Evolutionary conservation across 2,113 vertebrate species (phyloP), one percentile per base, ranked within the genome.

Genomic region (Cricetomys ansorgei): DNA sequence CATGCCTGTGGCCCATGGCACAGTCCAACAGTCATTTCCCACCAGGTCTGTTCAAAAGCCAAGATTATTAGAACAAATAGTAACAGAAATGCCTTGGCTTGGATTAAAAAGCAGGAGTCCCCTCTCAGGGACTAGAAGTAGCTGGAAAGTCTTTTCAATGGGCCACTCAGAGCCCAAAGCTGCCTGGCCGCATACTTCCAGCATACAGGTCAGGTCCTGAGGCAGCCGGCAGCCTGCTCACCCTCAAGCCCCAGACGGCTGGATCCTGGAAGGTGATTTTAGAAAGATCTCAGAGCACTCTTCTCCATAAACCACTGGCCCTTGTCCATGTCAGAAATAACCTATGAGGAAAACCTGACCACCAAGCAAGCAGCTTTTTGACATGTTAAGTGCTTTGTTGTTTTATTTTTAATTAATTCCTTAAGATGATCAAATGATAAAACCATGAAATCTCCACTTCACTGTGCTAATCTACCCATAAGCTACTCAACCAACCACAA

Each of bases 381-480:
- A n/a, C 87, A 37, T 12, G 17, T 84, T 79, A 59, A 53, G 34
- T n/a, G n/a, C n/a, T n/a, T n/a, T n/a, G n/a, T n/a, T n/a, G 69
- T 65, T 84, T 92, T 89, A 8, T n/a, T 94, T 70, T 19, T 19
- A 94, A 96, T 85, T 88, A 94, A 94, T 93, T 79, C 91, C 91
- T 94, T 87, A 93, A 94, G 16, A 73, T 92, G 93, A 80, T 84
- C 83, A 84, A 89, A 31, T 75, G 79, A 92, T 92, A 95, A 94
- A 91, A 69, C 79, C 77, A 45, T 81, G 34, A 29, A 50, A 69
- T 81, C 85, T 88, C 88, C 40, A 59, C 70, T 34, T 45, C 69
- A 25, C 59, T 16, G 59, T 50, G 62, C 77, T 91, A 84, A 96
- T 65, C 89, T 21, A 95, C 81, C 88, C 92, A 1, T 45, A 64